Evolutionary conservation across 2,113 vertebrate genomes (phyloP), one percentile per base, ranked within the genome.

Genomic region (Pteruthius melanotis): DNA sequence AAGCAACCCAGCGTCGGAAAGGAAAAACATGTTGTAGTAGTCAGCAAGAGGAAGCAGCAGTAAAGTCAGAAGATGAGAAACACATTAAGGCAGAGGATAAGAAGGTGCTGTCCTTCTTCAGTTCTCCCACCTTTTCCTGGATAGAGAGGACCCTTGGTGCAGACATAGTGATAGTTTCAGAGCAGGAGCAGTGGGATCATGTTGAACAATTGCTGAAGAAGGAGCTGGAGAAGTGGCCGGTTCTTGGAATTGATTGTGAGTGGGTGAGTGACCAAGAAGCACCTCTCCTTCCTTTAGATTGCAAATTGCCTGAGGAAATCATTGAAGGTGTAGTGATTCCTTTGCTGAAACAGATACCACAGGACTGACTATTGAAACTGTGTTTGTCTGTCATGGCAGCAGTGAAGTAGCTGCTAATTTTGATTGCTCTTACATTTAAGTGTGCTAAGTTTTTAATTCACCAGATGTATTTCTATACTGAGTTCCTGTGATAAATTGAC

Each of bases 211-310:
- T 97, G 65, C 97, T 99, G 94, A 97, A 98, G 64, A 94, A 97
- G 63, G 99, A 99, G 57, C 96, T 99, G 95, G 96, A 97, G 8
- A 95, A 96, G 64, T 97, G 98, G 92, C 99, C 99, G 3, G 99
- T 99, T 27, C 98, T 99, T 94, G 99, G 99, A 64, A 97, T 99
- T 5, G 99, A 99, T 96, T 99, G 99, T 95, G 99, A 99, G 98
- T 99, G 99, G 99, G 99, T 99, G 98, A 99, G 99, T 98, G 69
- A 90, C 42, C 18, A 64, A 80, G 60, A 66, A 64, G 20, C 0
- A 0, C 9, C 26, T 82, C 57, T 74, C 44, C 39, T 60, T 77
- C 44, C 53, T 66, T 74, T 65, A 47, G 23, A 27, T 18, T 61
- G 40, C n/a, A 57, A 13, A 66, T 52, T 61, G 33, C 40, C 13